Base-by-base conservation (phyloP, 2,888 invertebrate species). In the Morpho achilles region DNA sequence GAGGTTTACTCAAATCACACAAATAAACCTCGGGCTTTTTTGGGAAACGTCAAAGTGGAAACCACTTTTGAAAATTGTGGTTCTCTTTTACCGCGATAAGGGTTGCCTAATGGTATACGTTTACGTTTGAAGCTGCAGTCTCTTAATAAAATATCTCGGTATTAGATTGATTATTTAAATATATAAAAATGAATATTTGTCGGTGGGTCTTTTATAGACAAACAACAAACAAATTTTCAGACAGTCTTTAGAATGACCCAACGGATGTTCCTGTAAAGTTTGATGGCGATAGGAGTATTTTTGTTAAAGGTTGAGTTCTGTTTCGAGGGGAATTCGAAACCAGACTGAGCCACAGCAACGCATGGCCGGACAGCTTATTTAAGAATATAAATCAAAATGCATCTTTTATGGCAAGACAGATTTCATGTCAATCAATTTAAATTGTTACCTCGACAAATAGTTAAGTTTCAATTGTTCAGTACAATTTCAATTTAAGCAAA, bases 1-100 rank as follows among this genome's bases (percentile, higher is more conserved):
- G 58, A 69, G 65, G 82, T 84, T 85, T 80, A 81, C 82, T 84
- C 79, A 80, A 81, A 83, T 80, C 80, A 80, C 76, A 75, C 73
- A 77, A 76, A 71, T 72, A 76, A 77, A 72, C 52, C 75, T 69
- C 68, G 69, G 75, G 73, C 72, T 76, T 77, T 76, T 81, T 79
- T 53, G 48, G 60, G 57, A 50, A 52, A 59, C 60, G 50, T 63
- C 61, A 54, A 50, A 52, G 63, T 59, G 52, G 53, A 63, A 57
- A 57, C 49, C 41, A 55, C 55, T 45, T 61, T 50, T 58, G 58
- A 57, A 61, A 58, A 58, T 64, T 60, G 48, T 57, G 57, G 56
- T 53, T 56, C 48, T 61, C 57, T 56, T 53, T 49, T 56, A 58
- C 22, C 42, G 47, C 41, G 23, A 42, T 48, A 48, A 41, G 32